Conservation (phyloP, 2,888 invertebrate genomes). For the Heliconius ethilla region DNA sequence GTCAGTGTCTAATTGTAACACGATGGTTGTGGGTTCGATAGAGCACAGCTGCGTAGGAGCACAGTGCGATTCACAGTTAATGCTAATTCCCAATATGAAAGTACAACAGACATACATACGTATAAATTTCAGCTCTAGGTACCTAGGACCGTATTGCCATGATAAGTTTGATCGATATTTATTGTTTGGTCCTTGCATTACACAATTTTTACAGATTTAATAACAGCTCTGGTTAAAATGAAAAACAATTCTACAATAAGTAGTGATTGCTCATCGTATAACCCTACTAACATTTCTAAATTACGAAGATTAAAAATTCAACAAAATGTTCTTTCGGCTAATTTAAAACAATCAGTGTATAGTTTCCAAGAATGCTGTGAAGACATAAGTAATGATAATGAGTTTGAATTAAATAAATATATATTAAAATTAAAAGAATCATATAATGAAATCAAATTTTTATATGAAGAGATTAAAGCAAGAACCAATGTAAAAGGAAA, state of each 20-base stretch:
- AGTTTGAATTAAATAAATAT: constrained; percentile 51
- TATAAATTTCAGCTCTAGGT: background rate
- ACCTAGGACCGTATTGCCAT: background rate
- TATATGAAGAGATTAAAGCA: constrained; percentile 63
- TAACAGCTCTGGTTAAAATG: constrained; percentile 33
- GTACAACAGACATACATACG: background rate
- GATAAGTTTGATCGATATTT: constrained; percentile 14
- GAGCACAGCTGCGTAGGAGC: background rate
- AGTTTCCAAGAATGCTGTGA: constrained; percentile 43
- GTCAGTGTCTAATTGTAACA: background rate
- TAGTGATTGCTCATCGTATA: constrained; percentile 21
- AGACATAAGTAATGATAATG: constrained; percentile 27
- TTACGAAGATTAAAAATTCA: constrained; percentile 69
- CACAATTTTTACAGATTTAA: background rate
- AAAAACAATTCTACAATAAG: constrained; percentile 29
- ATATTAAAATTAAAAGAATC: constrained; percentile 52
- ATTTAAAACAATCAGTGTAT: constrained; percentile 48
- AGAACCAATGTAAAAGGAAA: constrained; percentile 53
- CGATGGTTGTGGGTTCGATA: background rate
- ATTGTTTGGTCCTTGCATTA: background rate
- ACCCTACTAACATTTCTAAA: constrained; percentile 53
- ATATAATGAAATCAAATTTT: constrained; percentile 54
- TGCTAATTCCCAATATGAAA: background rate
- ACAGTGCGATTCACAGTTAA: background rate
- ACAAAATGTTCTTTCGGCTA: constrained; percentile 61